Conservation (phyloP, 2,797 vertebrate species). For the Prionace glauca region DNA sequence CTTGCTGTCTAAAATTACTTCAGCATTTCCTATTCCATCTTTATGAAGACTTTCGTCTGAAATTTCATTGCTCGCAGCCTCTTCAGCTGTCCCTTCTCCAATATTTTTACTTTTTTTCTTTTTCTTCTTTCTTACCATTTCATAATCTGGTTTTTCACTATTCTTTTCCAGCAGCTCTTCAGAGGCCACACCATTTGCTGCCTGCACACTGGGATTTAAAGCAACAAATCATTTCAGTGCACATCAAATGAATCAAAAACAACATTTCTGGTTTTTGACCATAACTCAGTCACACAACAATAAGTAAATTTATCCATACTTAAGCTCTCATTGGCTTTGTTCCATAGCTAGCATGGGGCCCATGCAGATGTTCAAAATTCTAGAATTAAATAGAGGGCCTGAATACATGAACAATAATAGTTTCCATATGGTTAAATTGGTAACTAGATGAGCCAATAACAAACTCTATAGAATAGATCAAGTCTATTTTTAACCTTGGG, state of each 20-base stretch:
- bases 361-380: neutral
- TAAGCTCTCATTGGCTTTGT: neutral
- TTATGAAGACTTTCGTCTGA: slow-evolving; percentile 42
- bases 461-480: neutral
- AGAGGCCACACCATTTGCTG: slow-evolving; percentile 48
- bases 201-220: slow-evolving; percentile 56
- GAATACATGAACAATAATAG: slow-evolving; percentile 23
- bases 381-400: slow-evolving; percentile 37
- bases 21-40: slow-evolving; percentile 38
- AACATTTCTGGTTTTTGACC: slow-evolving; percentile 12
- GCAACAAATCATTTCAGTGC: slow-evolving; percentile 43
- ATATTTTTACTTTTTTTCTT: slow-evolving; percentile 44
- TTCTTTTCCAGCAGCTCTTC: slow-evolving; percentile 41
- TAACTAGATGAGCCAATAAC: neutral
- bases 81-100: slow-evolving; percentile 41
- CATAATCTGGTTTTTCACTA: slow-evolving; percentile 40
- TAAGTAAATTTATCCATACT: slow-evolving; percentile 5
- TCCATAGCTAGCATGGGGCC: neutral
- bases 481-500: neutral
- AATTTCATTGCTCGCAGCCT: neutral
- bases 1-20: slow-evolving; percentile 47
- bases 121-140: slow-evolving; percentile 64
- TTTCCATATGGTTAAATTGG: slow-evolving; percentile 19
- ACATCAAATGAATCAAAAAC: neutral
- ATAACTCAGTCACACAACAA: slow-evolving; percentile 25